These are phyloP conservation scores for Napeogenes sylphis DNA, from an alignment of 2,888 invertebrate species.

Conservation along the genomic window DNA sequence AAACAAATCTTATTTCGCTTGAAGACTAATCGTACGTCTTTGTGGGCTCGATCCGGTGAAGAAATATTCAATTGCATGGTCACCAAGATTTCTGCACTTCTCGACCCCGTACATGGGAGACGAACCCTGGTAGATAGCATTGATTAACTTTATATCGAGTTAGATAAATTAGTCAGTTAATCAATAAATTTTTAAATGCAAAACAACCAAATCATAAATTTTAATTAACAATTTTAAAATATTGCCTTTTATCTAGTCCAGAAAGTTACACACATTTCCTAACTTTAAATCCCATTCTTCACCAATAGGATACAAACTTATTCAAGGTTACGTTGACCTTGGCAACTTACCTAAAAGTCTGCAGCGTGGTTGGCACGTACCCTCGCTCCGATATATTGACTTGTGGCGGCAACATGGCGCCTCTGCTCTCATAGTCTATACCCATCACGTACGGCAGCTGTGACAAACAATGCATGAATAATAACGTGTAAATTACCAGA, in stretches of 20 bases:
- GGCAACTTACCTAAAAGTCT: slow-evolving; percentile 81
- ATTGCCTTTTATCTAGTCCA: background rate
- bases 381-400: slow-evolving; percentile 90
- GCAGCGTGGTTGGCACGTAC: slow-evolving; percentile 85
- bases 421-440: slow-evolving; percentile 86
- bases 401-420: slow-evolving; percentile 86
- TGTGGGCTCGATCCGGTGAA: slow-evolving; percentile 82
- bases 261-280: background rate
- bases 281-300: background rate
- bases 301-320: background rate
- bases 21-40: slow-evolving; percentile 85
- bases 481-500: slow-evolving; percentile 20
- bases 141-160: background rate
- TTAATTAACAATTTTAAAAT: too few species aligned
- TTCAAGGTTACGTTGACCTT: slow-evolving; percentile 22
- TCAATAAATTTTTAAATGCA: too few species aligned
- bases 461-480: slow-evolving; percentile 38
- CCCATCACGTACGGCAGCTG: slow-evolving; percentile 88
- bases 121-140: slow-evolving; percentile 72
- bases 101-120: slow-evolving; percentile 88
- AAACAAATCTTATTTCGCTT: slow-evolving; percentile 92
- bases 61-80: slow-evolving; percentile 89
- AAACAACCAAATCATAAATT: too few species aligned
- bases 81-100: slow-evolving; percentile 89
- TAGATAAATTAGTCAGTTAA: too few species aligned